Conservation (phyloP, 2,113 vertebrate genomes). For the Zosterops borbonicus region DNA sequence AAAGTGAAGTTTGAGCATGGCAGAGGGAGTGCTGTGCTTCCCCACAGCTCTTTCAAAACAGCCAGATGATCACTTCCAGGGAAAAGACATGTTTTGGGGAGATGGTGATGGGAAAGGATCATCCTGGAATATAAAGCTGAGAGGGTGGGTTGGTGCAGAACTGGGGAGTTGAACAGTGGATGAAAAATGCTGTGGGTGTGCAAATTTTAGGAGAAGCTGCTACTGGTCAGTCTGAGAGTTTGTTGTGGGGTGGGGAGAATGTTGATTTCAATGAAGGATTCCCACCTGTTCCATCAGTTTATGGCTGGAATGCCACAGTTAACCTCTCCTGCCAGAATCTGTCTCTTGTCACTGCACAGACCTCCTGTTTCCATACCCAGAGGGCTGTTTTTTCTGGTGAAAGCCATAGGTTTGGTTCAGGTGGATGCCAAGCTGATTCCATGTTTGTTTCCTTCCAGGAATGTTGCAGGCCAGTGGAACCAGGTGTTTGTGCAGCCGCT, state of each 20-base stretch:
- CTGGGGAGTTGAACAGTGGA: background rate
- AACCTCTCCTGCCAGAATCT: background rate
- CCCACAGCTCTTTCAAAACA: background rate
- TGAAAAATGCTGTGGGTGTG: background rate
- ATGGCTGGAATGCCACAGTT: background rate
- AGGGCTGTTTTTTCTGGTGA: background rate
- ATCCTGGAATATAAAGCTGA: background rate
- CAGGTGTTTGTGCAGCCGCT: slow-evolving; percentile 90
- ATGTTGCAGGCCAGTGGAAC: slow-evolving; percentile 90
- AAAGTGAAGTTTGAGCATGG: rapidly evolving
- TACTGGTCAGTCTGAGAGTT: background rate
- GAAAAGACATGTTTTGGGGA: background rate
- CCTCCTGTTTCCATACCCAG: background rate
- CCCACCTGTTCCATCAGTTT: background rate
- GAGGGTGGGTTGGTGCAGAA: background rate
- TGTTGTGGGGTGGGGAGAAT: rapidly evolving
- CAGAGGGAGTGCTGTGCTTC: background rate
- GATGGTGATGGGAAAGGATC: background rate
- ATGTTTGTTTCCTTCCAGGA: slow-evolving; percentile 70
- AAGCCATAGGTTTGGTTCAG: background rate
- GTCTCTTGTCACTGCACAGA: background rate
- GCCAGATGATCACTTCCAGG: background rate
- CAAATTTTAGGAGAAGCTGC: background rate
- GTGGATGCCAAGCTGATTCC: background rate
- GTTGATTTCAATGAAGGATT: background rate